Evolutionary conservation across 2,888 invertebrate genomes (phyloP).

Genomic region (Heliconius cydno): DNA sequence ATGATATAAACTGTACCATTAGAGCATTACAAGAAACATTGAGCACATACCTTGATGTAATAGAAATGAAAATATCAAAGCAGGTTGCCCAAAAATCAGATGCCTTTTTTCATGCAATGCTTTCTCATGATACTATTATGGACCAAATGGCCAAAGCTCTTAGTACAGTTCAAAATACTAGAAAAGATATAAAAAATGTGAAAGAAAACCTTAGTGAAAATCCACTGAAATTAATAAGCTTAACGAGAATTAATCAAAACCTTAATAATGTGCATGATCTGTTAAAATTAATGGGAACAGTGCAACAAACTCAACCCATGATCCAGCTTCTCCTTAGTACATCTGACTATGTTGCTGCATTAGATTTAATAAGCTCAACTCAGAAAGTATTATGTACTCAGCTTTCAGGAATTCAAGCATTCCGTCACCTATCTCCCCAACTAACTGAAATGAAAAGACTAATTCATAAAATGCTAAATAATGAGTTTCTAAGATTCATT

Average conservation of each 20-base stretch:
- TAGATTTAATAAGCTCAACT: constrained; percentile 98
- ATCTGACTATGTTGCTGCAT: constrained; percentile 98
- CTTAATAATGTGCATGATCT: constrained; percentile 87
- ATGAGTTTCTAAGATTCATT: constrained; percentile 96
- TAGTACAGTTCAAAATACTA: constrained; percentile 88
- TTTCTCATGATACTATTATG: constrained; percentile 98
- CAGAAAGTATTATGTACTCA: constrained; percentile 96
- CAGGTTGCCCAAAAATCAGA: constrained; percentile 97
- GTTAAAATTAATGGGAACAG: constrained; percentile 95
- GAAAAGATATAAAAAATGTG: constrained; percentile 89
- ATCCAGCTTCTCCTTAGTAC: constrained; percentile 96
- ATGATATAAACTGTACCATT: constrained; percentile 85
- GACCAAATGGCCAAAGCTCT: constrained; percentile 95
- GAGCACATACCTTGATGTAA: constrained; percentile 96
- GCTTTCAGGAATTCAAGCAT: constrained; percentile 95
- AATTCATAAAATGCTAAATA: constrained; percentile 98
- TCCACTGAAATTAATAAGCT: constrained; percentile 90
- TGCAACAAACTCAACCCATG: constrained; percentile 98
- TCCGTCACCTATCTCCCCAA: constrained; percentile 97
- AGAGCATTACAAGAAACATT: constrained; percentile 93
- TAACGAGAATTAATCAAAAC: constrained; percentile 86
- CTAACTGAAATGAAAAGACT: constrained; percentile 97
- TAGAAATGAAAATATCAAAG: constrained; percentile 96
- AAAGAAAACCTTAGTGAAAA: constrained; percentile 91
- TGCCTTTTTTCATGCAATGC: constrained; percentile 99